Evolutionary conservation across 2,888 invertebrate species (phyloP), one percentile per base, ranked within the genome.

Genomic region (Caenorhabditis parvicauda): DNA sequence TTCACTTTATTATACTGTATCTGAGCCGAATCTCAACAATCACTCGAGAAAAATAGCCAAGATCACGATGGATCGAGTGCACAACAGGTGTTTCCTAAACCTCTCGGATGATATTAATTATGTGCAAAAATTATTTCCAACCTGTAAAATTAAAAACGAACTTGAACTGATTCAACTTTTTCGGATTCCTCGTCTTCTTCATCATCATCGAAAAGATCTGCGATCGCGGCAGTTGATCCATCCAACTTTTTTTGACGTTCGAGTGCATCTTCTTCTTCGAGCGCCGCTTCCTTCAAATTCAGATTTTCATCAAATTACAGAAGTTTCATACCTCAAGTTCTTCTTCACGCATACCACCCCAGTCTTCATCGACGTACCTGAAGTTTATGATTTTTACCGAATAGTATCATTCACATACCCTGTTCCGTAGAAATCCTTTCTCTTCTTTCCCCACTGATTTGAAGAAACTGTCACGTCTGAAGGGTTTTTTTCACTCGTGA

Each of bases 381-480:
- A 48, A 54, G 35, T 12, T 32, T 32, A 12, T 12, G 9, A 7
- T 19, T 22, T 6, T 9, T 5, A 6, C 24, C 24, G 24, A 19
- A 45, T 49, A 27, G 53, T 59, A 24, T 59, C 54, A 47, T 56
- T 64, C 9, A 50, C 70, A 53, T 61, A 72, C 57, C 81, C 81
- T 12, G 78, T 80, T 27, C 81, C 82, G 65, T 84, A 83, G 65
- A 80, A 83, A 45, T 77, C 76, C 12, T 72, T 72, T 46, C 80
- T 75, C 62, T 77, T 80, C 27, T 74, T 76, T 42, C 84, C 84
- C 83, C 84, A 84, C n/a, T 55, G 42, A 25, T 49, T 42, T 55
- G 19, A 19, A 47, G 32, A 35, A 46, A 29, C 4, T 14, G 17
- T 3, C 46, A n/a, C n/a, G n/a, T n/a, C n/a, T n/a, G n/a, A n/a